These are phyloP conservation scores for Ochotona princeps DNA, from an alignment of 2,113 vertebrate species.

Conservation along the genomic window DNA sequence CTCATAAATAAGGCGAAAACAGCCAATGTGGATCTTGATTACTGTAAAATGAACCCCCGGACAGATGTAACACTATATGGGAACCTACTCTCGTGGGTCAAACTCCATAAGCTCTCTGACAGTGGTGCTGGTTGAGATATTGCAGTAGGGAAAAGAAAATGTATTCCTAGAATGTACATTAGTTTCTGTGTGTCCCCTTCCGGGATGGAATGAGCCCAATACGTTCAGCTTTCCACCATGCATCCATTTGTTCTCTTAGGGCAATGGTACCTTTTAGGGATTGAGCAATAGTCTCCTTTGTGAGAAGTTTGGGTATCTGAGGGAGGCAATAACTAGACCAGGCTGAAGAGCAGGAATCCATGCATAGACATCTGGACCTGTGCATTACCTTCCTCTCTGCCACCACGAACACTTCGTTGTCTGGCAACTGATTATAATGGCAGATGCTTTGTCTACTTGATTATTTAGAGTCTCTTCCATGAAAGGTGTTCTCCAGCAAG, in stretches of 20 bases:
- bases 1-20: background rate
- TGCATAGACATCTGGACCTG: background rate
- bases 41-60: background rate
- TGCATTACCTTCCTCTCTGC: background rate
- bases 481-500: background rate
- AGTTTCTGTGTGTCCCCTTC: background rate
- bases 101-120: background rate
- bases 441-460: background rate
- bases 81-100: background rate
- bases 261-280: background rate
- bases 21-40: no score
- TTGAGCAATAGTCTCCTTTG: background rate
- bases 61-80: background rate
- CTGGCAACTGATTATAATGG: background rate
- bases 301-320: background rate
- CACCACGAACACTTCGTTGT: background rate
- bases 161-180: background rate
- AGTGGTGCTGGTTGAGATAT: background rate
- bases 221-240: no score
- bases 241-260: background rate
- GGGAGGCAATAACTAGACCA: background rate
- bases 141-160: background rate
- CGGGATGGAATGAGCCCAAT: background rate
- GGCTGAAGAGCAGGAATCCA: background rate
- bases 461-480: background rate